These are phyloP conservation scores for Cephus runcator DNA, from an alignment of 2,888 invertebrate genomes.

Conservation along the genomic window DNA sequence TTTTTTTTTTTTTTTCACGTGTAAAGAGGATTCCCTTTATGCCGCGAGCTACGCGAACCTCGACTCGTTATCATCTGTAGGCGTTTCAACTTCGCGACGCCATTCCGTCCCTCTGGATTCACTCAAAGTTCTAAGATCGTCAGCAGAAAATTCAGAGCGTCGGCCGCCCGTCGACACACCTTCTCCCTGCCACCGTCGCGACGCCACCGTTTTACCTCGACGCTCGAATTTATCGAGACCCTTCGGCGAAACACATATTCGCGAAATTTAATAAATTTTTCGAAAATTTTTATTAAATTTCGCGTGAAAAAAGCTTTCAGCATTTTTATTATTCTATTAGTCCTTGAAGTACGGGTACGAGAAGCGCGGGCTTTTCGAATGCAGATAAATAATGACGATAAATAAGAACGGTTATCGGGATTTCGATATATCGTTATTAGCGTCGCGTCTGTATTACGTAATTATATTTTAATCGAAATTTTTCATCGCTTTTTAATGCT, in stretches of 20 bases:
- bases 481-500: background rate
- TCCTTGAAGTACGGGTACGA: background rate
- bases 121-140: background rate
- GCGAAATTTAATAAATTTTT: constrained; percentile 25
- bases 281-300: background rate
- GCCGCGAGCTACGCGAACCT: background rate
- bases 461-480: background rate
- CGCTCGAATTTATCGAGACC: constrained; percentile 6
- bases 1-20: background rate
- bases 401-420: background rate
- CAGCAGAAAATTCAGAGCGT: background rate
- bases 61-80: background rate
- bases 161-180: background rate
- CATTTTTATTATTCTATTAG: background rate
- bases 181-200: constrained; percentile 15
- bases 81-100: background rate
- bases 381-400: background rate
- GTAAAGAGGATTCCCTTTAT: background rate
- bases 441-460: background rate
- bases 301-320: background rate
- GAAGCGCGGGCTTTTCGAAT: background rate
- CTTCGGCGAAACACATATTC: constrained; percentile 16
- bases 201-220: constrained; percentile 8
- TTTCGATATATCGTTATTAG: background rate
- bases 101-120: background rate